These are phyloP conservation scores for Ptychadena robeensis DNA, from an alignment of 2,797 vertebrate genomes.

Conservation along the genomic window DNA sequence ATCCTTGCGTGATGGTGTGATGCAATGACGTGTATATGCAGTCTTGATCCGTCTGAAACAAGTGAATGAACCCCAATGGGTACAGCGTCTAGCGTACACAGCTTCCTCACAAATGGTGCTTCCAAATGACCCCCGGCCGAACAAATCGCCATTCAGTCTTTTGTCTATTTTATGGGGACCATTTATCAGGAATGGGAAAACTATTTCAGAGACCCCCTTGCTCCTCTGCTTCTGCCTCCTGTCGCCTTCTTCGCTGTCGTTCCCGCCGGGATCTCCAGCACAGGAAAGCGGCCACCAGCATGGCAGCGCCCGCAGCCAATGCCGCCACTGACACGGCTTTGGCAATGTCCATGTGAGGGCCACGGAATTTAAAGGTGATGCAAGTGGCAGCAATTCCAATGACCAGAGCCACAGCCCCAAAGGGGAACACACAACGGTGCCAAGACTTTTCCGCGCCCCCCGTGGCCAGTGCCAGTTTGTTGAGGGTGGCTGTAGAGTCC, in stretches of 20 bases:
- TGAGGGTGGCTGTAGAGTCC: conserved; percentile 84
- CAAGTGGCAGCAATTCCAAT: conserved; percentile 87
- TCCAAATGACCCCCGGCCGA: conserved; percentile 1
- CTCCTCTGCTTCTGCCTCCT: conserved; percentile 66
- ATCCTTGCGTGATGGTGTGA: conserved; percentile 11
- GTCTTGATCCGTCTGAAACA: conserved; percentile 21
- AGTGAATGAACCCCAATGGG: conserved; percentile 16
- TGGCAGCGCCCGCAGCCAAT: conserved; percentile 69
- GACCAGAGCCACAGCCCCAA: conserved; percentile 89
- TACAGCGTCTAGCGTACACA: conserved; percentile 8
- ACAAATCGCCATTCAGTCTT: neutral
- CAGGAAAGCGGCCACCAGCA: conserved; percentile 70
- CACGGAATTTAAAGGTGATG: conserved; percentile 88
- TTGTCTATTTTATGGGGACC: neutral
- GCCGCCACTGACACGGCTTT: conserved; percentile 87
- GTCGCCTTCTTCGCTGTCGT: conserved; percentile 67
- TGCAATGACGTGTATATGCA: conserved; percentile 8
- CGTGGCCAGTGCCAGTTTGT: conserved; percentile 89
- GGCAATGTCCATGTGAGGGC: conserved; percentile 84
- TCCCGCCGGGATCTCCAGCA: conserved; percentile 72
- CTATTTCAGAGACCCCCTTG: conserved; percentile 65
- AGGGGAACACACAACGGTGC: conserved; percentile 82
- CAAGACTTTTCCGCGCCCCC: conserved; percentile 86
- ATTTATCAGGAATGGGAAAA: neutral
- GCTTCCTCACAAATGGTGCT: conserved; percentile 15